Evolutionary conservation across 2,797 vertebrate genomes (phyloP).

Genomic region (Aldrovandia affinis): DNA sequence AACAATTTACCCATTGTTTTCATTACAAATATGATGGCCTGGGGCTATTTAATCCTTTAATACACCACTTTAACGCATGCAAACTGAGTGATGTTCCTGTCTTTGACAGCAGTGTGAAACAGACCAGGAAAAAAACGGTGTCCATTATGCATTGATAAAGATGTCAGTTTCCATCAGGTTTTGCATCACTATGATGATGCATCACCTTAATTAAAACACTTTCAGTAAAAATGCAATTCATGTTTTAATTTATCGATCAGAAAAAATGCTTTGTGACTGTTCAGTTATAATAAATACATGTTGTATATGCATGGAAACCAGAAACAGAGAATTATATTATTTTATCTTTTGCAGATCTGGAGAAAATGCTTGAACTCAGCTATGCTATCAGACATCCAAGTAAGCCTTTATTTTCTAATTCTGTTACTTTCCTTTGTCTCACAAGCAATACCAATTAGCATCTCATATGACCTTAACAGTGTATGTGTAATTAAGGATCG

Average conservation of each 20-base stretch:
- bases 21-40: background rate
- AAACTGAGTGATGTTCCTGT: too few species aligned
- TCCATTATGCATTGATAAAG: background rate
- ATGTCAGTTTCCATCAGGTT: background rate
- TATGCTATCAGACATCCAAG: slow-evolving; percentile 90
- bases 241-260: background rate
- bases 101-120: background rate
- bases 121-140: too few species aligned
- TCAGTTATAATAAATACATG: background rate
- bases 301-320: background rate
- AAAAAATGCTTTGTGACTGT: background rate
- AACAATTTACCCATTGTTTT: background rate
- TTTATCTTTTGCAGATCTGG: slow-evolving; percentile 74
- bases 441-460: too few species aligned
- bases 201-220: background rate
- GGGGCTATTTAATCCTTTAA: too few species aligned
- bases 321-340: background rate
- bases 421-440: too few species aligned
- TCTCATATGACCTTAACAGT: too few species aligned
- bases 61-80: background rate
- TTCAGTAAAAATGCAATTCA: background rate
- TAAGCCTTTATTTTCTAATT: slow-evolving; percentile 67
- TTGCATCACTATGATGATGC: background rate
- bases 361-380: slow-evolving; percentile 88
- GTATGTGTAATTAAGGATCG: too few species aligned